These are phyloP conservation scores for Diplosoma virens DNA, from an alignment of 23 tunicate species.

Conservation along the genomic window DNA sequence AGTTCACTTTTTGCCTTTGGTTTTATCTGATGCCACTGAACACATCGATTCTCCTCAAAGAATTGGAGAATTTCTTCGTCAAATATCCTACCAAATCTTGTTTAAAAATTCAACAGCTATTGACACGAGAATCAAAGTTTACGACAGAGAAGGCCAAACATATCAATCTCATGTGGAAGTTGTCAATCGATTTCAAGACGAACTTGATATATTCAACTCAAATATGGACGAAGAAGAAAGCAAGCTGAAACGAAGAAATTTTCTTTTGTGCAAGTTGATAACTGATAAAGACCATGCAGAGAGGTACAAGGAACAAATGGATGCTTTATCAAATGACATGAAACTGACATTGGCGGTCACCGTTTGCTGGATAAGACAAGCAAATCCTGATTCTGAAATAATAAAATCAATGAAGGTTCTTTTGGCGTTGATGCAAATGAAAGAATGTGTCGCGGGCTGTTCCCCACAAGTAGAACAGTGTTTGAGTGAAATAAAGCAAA, in stretches of 20 bases:
- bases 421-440: background rate
- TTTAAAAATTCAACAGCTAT: background rate
- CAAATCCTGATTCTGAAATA: background rate
- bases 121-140: background rate
- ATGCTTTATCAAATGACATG: slow-evolving; percentile 26
- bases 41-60: slow-evolving; percentile 18
- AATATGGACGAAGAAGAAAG: background rate
- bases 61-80: background rate
- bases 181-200: background rate
- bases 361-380: slow-evolving; percentile 15
- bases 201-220: background rate
- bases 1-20: slow-evolving; percentile 10
- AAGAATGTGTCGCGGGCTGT: background rate
- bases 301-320: background rate
- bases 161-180: background rate
- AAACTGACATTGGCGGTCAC: slow-evolving; percentile 31
- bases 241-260: background rate
- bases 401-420: slow-evolving; percentile 1
- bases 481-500: background rate
- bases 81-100: background rate
- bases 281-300: background rate
- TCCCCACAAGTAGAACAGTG: background rate
- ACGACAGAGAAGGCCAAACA: background rate
- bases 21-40: background rate
- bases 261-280: background rate